Evolutionary conservation across 2,113 vertebrate genomes (phyloP).

Genomic region (Ochotona princeps): DNA sequence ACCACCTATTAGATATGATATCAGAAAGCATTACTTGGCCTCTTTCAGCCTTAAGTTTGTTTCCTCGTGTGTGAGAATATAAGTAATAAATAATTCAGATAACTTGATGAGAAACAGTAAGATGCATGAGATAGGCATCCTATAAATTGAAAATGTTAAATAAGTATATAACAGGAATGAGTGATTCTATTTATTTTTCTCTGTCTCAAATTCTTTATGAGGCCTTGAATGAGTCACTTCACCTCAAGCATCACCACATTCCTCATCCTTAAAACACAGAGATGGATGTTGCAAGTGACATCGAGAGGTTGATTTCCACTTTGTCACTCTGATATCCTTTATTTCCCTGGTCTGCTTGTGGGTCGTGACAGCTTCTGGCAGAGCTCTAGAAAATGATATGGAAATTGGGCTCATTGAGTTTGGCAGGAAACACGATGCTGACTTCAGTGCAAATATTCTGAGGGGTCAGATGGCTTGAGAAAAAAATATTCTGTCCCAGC

Average conservation of each 20-base stretch:
- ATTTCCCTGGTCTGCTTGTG: background rate
- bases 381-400: slow-evolving; percentile 47
- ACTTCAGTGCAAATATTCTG: slow-evolving; percentile 11
- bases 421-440: slow-evolving; percentile 59
- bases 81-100: slow-evolving; percentile 35
- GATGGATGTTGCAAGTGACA: background rate
- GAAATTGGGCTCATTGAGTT: slow-evolving; percentile 47
- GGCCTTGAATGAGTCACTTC: background rate
- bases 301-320: background rate
- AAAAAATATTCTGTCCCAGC: background rate
- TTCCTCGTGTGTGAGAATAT: background rate
- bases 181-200: background rate
- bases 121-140: background rate
- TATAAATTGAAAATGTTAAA: background rate
- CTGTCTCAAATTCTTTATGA: background rate
- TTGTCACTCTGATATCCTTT: background rate
- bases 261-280: background rate
- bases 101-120: background rate
- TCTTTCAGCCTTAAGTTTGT: slow-evolving; percentile 24
- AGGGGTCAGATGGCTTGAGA: slow-evolving; percentile 24
- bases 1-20: background rate
- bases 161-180: background rate
- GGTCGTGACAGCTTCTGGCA: slow-evolving; percentile 29
- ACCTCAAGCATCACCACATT: background rate
- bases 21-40: slow-evolving; percentile 22